phyloP scores from a whole-genome alignment of 2,113 vertebrate species.

The Phasianus colchicus region DNA sequence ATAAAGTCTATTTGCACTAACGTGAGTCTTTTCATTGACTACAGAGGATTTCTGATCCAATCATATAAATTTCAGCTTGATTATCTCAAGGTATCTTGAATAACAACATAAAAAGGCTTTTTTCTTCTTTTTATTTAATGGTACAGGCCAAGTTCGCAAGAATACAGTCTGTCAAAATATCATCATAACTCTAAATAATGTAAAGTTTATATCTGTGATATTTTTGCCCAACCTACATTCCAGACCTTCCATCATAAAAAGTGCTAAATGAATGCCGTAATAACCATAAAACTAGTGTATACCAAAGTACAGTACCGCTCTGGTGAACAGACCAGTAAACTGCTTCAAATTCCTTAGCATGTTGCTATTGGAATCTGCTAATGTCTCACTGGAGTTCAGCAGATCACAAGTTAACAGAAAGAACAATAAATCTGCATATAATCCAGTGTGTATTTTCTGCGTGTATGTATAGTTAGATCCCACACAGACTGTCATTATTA shows the following conservation, averaged over 20 bases:
- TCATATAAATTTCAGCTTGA: not conserved
- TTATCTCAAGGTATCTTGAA: not conserved
- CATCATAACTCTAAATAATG: not conserved
- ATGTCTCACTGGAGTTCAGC: not conserved
- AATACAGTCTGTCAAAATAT: not conserved
- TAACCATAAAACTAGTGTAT: slow-evolving; percentile 3
- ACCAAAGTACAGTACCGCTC: not conserved
- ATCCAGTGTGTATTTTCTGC: not conserved
- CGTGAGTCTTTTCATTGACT: not conserved
- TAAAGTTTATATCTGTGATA: not conserved
- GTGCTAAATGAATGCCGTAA: not conserved
- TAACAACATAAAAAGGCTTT: not conserved
- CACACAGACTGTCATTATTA: not conserved
- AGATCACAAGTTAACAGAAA: not conserved
- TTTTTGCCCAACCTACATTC: not conserved
- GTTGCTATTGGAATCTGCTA: not conserved
- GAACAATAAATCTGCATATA: not conserved
- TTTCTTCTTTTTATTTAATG: not conserved
- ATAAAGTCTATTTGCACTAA: not conserved
- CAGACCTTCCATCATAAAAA: not conserved
- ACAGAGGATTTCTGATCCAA: not conserved
- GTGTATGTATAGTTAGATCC: not conserved
- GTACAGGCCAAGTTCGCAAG: not conserved
- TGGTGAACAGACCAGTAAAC: not conserved
- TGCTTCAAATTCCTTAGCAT: not conserved